Percentiles rank a stretch among this genome's conserved stretches.
Conservation (phyloP, 2,113 vertebrate species). For the Caloenas nicobarica region DNA sequence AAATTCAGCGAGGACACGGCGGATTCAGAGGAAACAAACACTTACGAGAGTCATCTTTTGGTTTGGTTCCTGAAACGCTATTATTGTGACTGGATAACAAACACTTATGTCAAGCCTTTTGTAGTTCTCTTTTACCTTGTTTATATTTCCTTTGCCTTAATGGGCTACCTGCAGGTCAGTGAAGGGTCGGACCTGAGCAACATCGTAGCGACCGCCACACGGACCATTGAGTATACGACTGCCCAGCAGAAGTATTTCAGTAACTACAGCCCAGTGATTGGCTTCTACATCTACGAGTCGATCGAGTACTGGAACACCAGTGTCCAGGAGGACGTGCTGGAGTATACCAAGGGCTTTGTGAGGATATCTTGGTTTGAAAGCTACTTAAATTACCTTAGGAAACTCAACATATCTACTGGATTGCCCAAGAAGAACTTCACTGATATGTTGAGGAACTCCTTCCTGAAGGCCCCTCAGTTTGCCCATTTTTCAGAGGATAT, state of each 20-base stretch:
- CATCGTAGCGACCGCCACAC: conserved; percentile 94
- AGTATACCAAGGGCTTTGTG: conserved; percentile 96
- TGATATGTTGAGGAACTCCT: conserved; percentile 87
- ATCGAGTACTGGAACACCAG: conserved; percentile 98
- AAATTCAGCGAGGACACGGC: conserved; percentile 90
- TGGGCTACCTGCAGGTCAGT: conserved; percentile 98
- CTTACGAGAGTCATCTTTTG: conserved; percentile 93
- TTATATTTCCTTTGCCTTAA: conserved; percentile 99
- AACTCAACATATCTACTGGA: conserved; percentile 90
- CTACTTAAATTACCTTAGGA: conserved; percentile 93
- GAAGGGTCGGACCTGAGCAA: conserved; percentile 97
- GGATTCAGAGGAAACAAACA: conserved; percentile 81
- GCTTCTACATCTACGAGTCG: conserved; percentile 98
- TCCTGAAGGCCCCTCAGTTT: conserved; percentile 89
- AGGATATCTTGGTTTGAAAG: conserved; percentile 98
- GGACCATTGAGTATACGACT: conserved; percentile 91
- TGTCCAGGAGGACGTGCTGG: conserved; percentile 94
- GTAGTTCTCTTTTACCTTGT: conserved; percentile 99
- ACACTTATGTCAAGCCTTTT: conserved; percentile 99
- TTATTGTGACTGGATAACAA: conserved; percentile 99
- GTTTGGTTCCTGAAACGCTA: conserved; percentile 96
- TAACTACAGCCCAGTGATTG: conserved; percentile 96
- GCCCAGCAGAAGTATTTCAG: conserved; percentile 98
- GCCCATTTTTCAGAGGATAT: conserved; percentile 97
- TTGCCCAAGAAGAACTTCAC: conserved; percentile 94